Percentiles rank a stretch among this genome's conserved stretches.
Evolutionary conservation across 1,140 invertebrate species (phyloP).

Genomic region (Acromyrmex heyeri): DNA sequence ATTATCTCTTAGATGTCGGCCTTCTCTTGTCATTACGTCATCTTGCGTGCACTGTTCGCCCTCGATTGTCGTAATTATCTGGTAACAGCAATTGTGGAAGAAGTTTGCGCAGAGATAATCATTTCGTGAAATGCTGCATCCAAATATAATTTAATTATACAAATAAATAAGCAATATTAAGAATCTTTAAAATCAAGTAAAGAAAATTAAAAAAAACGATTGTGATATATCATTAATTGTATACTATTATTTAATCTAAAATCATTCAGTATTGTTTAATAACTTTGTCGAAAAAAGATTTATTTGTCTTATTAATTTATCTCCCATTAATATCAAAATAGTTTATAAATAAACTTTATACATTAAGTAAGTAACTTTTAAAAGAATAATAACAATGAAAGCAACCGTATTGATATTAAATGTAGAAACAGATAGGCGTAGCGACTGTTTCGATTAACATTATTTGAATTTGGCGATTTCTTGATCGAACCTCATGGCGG

Average conservation of each 20-base stretch:
- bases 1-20: constrained; percentile 25
- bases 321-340: not conserved
- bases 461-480: constrained; percentile 54
- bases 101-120: constrained; percentile 5
- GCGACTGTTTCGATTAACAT: no score
- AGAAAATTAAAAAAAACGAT: not conserved
- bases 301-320: constrained; percentile 2
- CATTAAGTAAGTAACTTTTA: not conserved
- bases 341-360: not conserved
- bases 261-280: not conserved
- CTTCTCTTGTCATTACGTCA: constrained; percentile 37
- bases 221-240: not conserved
- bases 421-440: not conserved
- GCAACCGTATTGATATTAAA: not conserved
- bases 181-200: not conserved
- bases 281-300: constrained; percentile 1
- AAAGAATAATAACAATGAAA: not conserved
- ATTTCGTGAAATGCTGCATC: constrained; percentile 18
- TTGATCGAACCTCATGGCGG: constrained; percentile 53
- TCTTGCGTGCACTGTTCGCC: constrained; percentile 5
- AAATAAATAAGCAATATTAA: not conserved
- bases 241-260: not conserved
- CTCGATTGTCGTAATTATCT: constrained; percentile 36
- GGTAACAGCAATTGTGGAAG: constrained; percentile 36
- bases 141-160: not conserved